Evolutionary conservation across 2,888 invertebrate species (phyloP), one percentile per base, ranked within the genome.

Genomic region (Neria commutata): DNA sequence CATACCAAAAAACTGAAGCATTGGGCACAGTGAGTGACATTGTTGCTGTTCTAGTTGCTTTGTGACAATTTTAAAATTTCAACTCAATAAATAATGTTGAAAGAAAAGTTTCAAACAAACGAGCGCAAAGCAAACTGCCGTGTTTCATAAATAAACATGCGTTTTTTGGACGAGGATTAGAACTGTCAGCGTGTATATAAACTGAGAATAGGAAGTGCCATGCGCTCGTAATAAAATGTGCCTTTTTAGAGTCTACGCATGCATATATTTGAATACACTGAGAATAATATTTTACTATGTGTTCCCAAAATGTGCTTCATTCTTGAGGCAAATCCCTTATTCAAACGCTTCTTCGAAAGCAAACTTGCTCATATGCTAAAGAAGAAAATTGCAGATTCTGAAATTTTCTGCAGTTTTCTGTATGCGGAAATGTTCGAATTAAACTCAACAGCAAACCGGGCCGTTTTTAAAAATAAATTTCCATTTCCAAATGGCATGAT

Each of bases 201-300:
- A n/a, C n/a, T n/a, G n/a, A n/a, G n/a, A n/a, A n/a, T n/a, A n/a
- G n/a, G n/a, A n/a, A n/a, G n/a, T n/a, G n/a, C n/a, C n/a, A n/a
- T n/a, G n/a, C n/a, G n/a, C n/a, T n/a, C n/a, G n/a, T 8, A 48
- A 21, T 3, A 45, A 45, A 45, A 21, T 40, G 6, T 40, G 19
- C 19, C 56, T 48, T 56, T 53, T 61, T 60, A 66, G 65, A 66
- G 71, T 63, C 71, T 60, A 49, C n/a, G n/a, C n/a, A n/a, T n/a
- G n/a, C n/a, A n/a, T n/a, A n/a, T n/a, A n/a, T n/a, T n/a, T n/a
- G n/a, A n/a, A n/a, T n/a, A n/a, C n/a, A n/a, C n/a, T n/a, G n/a
- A n/a, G n/a, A n/a, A n/a, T n/a, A n/a, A n/a, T n/a, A n/a, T n/a
- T n/a, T n/a, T n/a, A n/a, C n/a, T n/a, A n/a, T n/a, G n/a, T n/a